Conservation (phyloP, 2,113 vertebrate genomes). For the Emydocephalus ijimae region DNA sequence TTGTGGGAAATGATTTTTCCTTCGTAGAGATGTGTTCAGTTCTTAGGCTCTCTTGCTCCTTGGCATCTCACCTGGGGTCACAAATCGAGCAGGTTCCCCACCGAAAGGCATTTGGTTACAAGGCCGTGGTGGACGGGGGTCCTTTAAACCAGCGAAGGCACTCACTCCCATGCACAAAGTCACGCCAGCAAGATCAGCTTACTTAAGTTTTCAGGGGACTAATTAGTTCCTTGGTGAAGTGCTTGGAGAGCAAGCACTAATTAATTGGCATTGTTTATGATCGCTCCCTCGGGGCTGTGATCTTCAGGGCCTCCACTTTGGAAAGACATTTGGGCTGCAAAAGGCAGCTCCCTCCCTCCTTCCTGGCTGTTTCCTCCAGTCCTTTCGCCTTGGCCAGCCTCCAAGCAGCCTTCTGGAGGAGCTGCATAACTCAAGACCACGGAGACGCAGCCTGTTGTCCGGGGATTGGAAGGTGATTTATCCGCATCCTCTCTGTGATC, state of each 20-base stretch:
- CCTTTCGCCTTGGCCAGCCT: neutral
- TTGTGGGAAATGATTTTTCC: neutral
- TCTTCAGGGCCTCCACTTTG: neutral
- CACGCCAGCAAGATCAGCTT: neutral
- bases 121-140: too few relatives aligned
- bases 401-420: neutral
- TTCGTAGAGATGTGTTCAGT: neutral
- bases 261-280: slow-evolving; percentile 25
- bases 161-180: neutral
- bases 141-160: neutral
- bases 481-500: neutral
- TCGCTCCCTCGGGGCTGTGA: neutral
- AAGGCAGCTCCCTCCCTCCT: neutral
- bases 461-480: neutral
- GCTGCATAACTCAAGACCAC: neutral
- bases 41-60: neutral
- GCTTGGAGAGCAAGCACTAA: slow-evolving; percentile 15
- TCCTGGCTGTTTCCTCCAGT: neutral
- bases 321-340: neutral
- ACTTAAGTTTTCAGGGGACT: slow-evolving; percentile 8
- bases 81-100: neutral
- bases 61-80: neutral
- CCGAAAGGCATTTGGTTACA: neutral
- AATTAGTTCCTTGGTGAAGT: slow-evolving; percentile 15
- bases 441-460: too few relatives aligned